Evolutionary conservation across 2,888 invertebrate species (phyloP).

Genomic region (Drosophila testacea): DNA sequence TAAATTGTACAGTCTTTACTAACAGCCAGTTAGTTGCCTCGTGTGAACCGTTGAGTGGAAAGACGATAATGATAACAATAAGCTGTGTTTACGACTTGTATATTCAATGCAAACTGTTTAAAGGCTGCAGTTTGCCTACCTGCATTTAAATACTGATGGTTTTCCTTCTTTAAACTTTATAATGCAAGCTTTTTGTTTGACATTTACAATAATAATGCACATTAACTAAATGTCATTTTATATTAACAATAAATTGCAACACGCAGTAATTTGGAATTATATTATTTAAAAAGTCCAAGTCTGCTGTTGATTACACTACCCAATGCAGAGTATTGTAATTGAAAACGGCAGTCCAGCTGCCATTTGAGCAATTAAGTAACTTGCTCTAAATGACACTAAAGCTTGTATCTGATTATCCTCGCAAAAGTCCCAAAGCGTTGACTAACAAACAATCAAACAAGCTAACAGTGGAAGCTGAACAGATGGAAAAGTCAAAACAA

Average conservation of each 20-base stretch:
- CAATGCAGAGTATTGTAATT: constrained; percentile 38
- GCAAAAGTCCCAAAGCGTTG: constrained; percentile 54
- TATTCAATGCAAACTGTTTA: neutral
- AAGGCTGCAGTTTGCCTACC: too few species aligned
- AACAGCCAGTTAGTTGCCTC: constrained; percentile 18
- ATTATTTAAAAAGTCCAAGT: neutral
- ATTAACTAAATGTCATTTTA: too few species aligned
- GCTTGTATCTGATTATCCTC: constrained; percentile 75
- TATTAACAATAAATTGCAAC: constrained; percentile 9
- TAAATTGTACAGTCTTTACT: constrained; percentile 67
- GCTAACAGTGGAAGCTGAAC: constrained; percentile 33
- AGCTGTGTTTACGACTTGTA: neutral
- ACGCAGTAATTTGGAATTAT: neutral
- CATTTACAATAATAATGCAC: too few species aligned
- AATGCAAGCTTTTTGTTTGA: too few species aligned
- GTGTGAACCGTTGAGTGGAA: constrained; percentile 14
- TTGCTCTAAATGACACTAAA: constrained; percentile 72
- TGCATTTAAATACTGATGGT: neutral
- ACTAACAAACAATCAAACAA: constrained; percentile 51
- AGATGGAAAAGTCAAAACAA: constrained; percentile 61
- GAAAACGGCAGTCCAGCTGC: constrained; percentile 34
- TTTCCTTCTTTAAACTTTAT: neutral
- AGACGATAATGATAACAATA: neutral
- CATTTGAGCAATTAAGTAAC: constrained; percentile 70
- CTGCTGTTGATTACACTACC: constrained; percentile 6